Base-by-base conservation (phyloP, 2,113 vertebrate genomes). In the Cryptomyrus ogoouensis region DNA sequence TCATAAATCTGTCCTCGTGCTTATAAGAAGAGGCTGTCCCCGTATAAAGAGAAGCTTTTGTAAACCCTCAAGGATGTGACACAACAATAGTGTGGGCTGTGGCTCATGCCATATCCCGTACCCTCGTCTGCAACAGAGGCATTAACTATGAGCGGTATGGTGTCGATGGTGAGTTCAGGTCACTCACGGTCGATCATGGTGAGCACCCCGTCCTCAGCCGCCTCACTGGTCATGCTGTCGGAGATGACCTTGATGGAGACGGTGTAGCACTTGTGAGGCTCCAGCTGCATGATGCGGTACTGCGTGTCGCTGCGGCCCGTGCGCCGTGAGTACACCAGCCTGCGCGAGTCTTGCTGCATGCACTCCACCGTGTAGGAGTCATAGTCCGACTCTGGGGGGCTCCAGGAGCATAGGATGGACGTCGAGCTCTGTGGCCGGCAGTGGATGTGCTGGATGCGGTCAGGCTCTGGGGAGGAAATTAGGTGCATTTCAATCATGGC, bases 161-260 rank as follows among this genome's bases (percentile, higher is more conserved):
- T 35, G 31, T 17, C 15, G 35, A 19, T 13, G 35, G 35, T 10
- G 10, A 70, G 17, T 0, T 27, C 77, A 27, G 46, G 27, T 5
- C 2, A 95, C 98, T 98, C 95, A 99, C 98, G 95, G 94, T 98
- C 98, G 0, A 99, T 99, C 98, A 99, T 99, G 47, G 98, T 99
- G 93, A 98, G 95, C 2, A 96, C 97, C 90, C 95, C 97, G 91
- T 97, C 96, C 89, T 97, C 96, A 4, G 95, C 95, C 0, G 97
- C 94, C 88, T 96, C 95, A 2, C 97, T 97, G 0, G 93, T 96
- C 96, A 96, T 95, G 83, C 95, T 95, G 0, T 95, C 96, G 2
- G 97, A 97, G 87, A 96, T 95, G 46, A 97, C 97, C 83, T 95
- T 96, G 92, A 98, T 94, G 88, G 96, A 96, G 53, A 98, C 94